A percentile compares a stretch with the other conserved stretches of the same genome.
Conservation (phyloP, 2,888 invertebrate genomes). For the Petrolisthes manimaculis region DNA sequence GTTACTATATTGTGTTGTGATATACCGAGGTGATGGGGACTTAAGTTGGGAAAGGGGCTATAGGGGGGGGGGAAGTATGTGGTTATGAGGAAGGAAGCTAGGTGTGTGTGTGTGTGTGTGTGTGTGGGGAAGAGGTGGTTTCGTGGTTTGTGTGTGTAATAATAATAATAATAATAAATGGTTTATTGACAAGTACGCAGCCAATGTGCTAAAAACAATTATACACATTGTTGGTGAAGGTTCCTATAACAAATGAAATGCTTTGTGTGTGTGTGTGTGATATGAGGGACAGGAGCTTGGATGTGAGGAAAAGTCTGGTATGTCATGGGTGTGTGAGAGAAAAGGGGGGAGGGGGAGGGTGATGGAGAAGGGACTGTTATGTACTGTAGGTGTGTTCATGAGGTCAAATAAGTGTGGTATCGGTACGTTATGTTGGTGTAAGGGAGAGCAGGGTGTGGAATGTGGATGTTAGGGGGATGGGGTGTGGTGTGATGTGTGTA, state of each 20-base stretch:
- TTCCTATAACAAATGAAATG: no score
- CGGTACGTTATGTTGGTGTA: background rate
- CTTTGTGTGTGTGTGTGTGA: slow-evolving; percentile 11
- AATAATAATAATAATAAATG: no score
- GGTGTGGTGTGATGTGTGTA: background rate
- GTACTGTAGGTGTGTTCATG: background rate
- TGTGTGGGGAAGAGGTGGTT: background rate
- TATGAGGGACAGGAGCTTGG: background rate
- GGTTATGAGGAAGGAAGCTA: background rate
- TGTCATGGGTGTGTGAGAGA: background rate
- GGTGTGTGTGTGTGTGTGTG: background rate
- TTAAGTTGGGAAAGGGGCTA: background rate
- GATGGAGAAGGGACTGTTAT: no score
- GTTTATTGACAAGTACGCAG: no score
- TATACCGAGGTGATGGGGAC: no score
- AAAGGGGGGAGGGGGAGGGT: background rate
- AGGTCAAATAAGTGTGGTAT: background rate
- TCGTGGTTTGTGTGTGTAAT: background rate
- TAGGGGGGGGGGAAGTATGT: background rate
- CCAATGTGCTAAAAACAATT: no score
- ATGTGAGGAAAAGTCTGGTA: background rate
- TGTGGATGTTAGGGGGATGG: background rate
- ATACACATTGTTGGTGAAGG: no score
- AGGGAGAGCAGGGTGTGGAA: background rate
- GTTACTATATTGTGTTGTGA: background rate